These are phyloP conservation scores for Hydropsyche betteni DNA, from an alignment of 2,888 invertebrate species.

Conservation along the genomic window DNA sequence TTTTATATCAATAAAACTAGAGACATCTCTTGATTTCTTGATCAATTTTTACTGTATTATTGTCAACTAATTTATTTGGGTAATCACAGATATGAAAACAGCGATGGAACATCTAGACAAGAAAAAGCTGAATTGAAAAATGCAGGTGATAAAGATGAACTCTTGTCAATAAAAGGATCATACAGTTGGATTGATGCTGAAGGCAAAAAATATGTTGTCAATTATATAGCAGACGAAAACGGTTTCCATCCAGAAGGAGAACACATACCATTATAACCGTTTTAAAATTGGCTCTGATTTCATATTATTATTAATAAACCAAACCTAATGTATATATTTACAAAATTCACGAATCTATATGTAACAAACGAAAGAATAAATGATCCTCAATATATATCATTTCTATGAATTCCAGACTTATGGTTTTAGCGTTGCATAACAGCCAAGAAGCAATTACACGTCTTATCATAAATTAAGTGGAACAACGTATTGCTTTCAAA, in stretches of 20 bases:
- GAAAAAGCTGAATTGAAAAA: slow-evolving; percentile 51
- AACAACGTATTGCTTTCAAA: slow-evolving; percentile 7
- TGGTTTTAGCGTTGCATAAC: not conserved
- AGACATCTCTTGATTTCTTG: slow-evolving; percentile 9
- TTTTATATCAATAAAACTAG: slow-evolving; percentile 13
- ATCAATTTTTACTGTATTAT: not conserved
- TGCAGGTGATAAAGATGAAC: slow-evolving; percentile 43
- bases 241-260: slow-evolving; percentile 58
- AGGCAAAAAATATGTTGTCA: slow-evolving; percentile 64
- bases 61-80: too few relatives aligned
- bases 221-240: slow-evolving; percentile 67
- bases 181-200: slow-evolving; percentile 66
- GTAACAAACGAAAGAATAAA: not conserved
- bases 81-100: slow-evolving; percentile 34
- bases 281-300: not conserved
- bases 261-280: slow-evolving; percentile 5
- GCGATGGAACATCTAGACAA: slow-evolving; percentile 36
- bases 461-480: slow-evolving; percentile 27
- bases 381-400: not conserved
- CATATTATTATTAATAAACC: not conserved
- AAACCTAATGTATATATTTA: not conserved
- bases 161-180: slow-evolving; percentile 54
- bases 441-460: not conserved
- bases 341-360: not conserved
- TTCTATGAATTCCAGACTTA: not conserved